Evolutionary conservation across 2,797 vertebrate species (phyloP), one percentile per base, ranked within the genome.

Genomic region (Hippoglossus hippoglossus): DNA sequence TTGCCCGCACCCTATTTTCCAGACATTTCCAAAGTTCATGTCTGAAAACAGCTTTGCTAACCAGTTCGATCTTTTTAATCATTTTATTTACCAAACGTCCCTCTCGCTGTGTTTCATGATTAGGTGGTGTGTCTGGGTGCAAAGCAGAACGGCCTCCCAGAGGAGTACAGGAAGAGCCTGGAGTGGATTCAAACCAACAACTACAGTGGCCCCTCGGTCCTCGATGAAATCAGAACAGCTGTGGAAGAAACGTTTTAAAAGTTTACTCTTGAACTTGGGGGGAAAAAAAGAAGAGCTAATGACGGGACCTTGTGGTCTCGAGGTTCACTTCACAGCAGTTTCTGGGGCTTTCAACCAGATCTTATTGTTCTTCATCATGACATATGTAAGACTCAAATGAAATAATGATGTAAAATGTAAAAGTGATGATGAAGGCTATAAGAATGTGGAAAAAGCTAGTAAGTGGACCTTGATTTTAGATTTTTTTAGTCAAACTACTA

Each of bases 111-210:
- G 12, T 63, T 24, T 54, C 7, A 12, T 5, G 3, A 0, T 39
- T 10, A 94, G 93, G 93, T 93, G 62, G 71, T 94, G 67, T 92
- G 89, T 76, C 34, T 84, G 58, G 93, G 93, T 1, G 93, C 91
- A 1, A 63, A 89, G 67, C 88, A 92, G 84, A 91, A 91, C 1
- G 65, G 85, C 73, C 90, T 93, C 31, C 92, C 93, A 0, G 11
- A 3, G 2, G 84, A 88, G 6, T 94, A 93, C 64, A n/a, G 84
- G 63, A 83, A 73, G 77, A 78, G 22, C 24, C 87, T 94, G 73
- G 34, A 86, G 31, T 80, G 78, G 11, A 28, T 92, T 44, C n/a
- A 84, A 16, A 90, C 91, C 51, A 94, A 93, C 73, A 76, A 85
- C 84, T 94, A 94, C 85, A 88, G 53, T 1, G 91, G 92, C 0